Percentiles rank a stretch among this genome's conserved stretches.
Evolutionary conservation across 2,797 vertebrate genomes (phyloP).

Genomic region (Alauda arvensis): DNA sequence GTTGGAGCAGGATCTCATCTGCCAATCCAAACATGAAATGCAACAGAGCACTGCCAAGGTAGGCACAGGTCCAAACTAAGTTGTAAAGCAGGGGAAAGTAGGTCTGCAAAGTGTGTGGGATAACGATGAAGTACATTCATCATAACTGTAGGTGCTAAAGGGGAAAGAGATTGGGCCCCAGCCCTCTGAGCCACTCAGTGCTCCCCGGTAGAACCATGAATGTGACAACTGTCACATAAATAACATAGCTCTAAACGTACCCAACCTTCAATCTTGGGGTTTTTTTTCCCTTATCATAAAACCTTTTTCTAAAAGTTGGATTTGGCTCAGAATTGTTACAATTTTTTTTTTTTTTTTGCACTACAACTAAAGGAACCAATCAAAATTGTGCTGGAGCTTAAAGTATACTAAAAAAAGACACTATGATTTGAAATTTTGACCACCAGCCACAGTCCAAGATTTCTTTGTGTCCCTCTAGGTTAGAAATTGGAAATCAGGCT

Average conservation of each 20-base stretch:
- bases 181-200: background rate
- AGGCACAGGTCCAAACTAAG: slow-evolving; percentile 17
- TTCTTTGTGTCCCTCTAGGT: background rate
- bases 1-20: slow-evolving; percentile 5
- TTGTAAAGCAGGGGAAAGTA: background rate
- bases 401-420: background rate
- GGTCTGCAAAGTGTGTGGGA: background rate
- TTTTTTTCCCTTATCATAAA: background rate
- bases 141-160: background rate
- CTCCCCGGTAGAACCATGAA: background rate
- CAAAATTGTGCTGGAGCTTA: background rate
- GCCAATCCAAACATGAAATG: slow-evolving; percentile 45
- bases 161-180: background rate
- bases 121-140: background rate
- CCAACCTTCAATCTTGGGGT: background rate
- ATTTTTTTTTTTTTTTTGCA: background rate
- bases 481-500: background rate
- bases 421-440: background rate
- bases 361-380: background rate
- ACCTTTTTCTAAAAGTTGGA: background rate
- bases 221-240: background rate
- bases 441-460: background rate
- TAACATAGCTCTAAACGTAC: background rate
- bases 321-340: background rate
- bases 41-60: slow-evolving; percentile 18